Conservation (phyloP, 2,113 vertebrate genomes). For the Monarcha castaneiventris region DNA sequence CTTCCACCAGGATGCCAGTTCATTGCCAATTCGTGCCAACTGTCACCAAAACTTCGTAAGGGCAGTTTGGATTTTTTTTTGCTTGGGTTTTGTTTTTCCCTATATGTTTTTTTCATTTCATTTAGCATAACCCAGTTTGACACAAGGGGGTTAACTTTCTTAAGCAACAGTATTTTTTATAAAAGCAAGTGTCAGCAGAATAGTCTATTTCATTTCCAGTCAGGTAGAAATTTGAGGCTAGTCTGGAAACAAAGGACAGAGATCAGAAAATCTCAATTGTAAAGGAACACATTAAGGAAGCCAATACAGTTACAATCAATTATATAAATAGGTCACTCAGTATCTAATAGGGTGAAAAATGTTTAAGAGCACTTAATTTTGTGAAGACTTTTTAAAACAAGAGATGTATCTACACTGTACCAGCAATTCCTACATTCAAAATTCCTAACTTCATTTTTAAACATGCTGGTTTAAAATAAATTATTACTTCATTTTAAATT, state of each 20-base stretch:
- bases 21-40: not conserved
- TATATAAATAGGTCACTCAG: conserved; percentile 1
- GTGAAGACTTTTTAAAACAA: conserved; percentile 42
- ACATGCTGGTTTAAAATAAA: conserved; percentile 1
- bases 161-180: not conserved
- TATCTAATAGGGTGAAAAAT: conserved; percentile 31
- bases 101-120: not conserved
- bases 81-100: not conserved
- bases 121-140: not conserved
- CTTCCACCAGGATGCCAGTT: not conserved
- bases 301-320: conserved; percentile 3
- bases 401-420: conserved; percentile 23
- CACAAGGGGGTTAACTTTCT: not conserved
- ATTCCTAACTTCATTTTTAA: conserved; percentile 7
- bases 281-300: not conserved
- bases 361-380: conserved; percentile 77
- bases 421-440: conserved; percentile 40
- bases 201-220: not conserved
- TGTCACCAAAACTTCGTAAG: not conserved
- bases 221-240: not conserved
- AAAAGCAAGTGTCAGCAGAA: not conserved
- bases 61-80: not conserved
- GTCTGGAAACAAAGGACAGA: not conserved
- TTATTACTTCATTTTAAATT: conserved; percentile 39
- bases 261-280: not conserved